phyloP scores from a whole-genome alignment of 2,797 vertebrate species.

The Gallinago solitaria region DNA sequence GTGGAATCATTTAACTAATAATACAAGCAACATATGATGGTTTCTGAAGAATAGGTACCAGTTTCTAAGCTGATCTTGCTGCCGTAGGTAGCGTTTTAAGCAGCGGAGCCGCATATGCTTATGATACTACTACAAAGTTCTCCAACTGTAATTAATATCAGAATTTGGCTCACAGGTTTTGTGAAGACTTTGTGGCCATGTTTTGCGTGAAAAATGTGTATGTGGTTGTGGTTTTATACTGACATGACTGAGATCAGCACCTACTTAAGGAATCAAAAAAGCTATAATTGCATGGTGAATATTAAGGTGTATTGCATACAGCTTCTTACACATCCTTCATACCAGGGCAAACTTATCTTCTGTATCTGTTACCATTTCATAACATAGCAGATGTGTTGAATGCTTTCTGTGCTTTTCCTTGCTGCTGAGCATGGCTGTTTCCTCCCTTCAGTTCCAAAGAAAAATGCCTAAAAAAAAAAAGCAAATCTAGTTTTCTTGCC shows the following conservation, averaged over 20 bases:
- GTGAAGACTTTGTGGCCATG: neutral
- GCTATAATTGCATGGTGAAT: neutral
- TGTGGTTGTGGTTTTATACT: neutral
- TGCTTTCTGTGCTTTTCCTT: slow-evolving; percentile 9
- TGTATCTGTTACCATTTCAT: neutral
- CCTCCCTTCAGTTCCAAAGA: neutral
- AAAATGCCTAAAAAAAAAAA: neutral
- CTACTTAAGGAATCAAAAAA: slow-evolving; percentile 14
- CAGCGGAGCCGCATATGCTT: neutral
- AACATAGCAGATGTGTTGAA: neutral
- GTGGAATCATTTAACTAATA: neutral
- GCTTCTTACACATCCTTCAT: neutral
- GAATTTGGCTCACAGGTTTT: neutral
- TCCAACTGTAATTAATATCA: neutral
- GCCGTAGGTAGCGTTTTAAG: neutral
- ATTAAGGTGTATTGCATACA: neutral
- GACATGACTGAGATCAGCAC: neutral
- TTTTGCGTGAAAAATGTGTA: neutral
- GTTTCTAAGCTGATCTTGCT: neutral
- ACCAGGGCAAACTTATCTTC: neutral
- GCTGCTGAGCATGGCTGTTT: slow-evolving; percentile 20
- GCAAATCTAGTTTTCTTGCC: neutral
- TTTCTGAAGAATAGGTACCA: neutral
- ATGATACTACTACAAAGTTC: neutral
- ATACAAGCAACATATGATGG: rapidly evolving